phyloP scores from a whole-genome alignment of 2,797 vertebrate species.

The Hydrocynus forskahlii region DNA sequence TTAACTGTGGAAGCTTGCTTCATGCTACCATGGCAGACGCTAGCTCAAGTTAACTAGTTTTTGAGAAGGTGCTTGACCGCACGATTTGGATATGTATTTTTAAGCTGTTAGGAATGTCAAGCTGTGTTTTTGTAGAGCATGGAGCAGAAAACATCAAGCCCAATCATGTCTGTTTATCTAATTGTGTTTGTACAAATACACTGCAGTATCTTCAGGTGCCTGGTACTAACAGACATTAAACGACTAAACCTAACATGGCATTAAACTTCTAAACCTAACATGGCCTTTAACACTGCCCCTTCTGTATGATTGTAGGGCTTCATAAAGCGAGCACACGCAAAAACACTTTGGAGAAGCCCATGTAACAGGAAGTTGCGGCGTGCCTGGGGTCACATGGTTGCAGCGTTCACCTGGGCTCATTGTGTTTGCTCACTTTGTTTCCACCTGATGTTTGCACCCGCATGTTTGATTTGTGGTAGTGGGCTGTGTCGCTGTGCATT shows the following conservation, averaged over 20 bases:
- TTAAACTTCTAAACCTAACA: background rate
- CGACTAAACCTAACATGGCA: background rate
- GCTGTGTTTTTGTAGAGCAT: no score
- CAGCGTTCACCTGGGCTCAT: slow-evolving; percentile 34
- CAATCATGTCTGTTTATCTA: no score
- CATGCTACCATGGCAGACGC: slow-evolving; percentile 3
- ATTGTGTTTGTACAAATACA: no score
- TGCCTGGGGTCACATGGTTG: slow-evolving; percentile 14
- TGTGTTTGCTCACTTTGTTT: slow-evolving; percentile 7
- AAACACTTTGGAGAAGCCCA: background rate
- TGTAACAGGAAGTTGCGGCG: slow-evolving; percentile 34
- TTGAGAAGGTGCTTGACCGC: no score
- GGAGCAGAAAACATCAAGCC: no score
- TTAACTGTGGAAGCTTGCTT: slow-evolving; percentile 22
- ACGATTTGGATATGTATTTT: no score
- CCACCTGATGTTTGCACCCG: background rate
- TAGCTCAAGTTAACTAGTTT: no score
- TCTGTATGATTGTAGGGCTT: background rate
- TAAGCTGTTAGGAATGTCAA: no score
- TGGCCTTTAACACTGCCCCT: background rate
- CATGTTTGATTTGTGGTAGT: slow-evolving; percentile 1
- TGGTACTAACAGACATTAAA: no score
- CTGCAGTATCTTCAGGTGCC: no score
- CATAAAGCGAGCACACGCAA: background rate
- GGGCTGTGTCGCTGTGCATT: background rate